A percentile compares a stretch with the other conserved stretches of the same genome.
These are phyloP conservation scores for Eristalinus aeneus DNA, from an alignment of 2,888 invertebrate species.

Conservation along the genomic window DNA sequence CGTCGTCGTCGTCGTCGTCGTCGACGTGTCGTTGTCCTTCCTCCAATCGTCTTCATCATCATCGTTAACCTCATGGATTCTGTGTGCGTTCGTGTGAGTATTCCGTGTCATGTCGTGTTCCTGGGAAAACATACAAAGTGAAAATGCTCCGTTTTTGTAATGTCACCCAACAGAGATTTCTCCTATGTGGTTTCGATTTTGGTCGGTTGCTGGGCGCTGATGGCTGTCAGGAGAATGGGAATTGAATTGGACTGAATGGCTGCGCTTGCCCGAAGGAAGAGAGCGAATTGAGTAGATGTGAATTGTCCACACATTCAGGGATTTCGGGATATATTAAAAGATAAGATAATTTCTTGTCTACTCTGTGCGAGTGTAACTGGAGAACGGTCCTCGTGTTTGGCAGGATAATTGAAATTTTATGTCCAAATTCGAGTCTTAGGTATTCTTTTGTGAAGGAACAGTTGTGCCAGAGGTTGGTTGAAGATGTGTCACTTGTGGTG, in stretches of 20 bases:
- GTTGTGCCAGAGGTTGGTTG: background rate
- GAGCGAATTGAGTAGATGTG: conserved; percentile 24
- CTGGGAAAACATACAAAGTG: background rate
- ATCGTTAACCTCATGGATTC: background rate
- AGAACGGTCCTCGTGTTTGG: conserved; percentile 41
- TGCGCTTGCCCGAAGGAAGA: conserved; percentile 11
- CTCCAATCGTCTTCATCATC: background rate
- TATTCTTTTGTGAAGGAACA: conserved; percentile 15
- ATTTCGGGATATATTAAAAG: conserved; percentile 41
- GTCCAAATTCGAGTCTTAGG: conserved; percentile 27
- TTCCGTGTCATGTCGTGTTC: background rate
- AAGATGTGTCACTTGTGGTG: conserved; percentile 15
- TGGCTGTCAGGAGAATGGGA: conserved; percentile 36
- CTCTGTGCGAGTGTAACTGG: conserved; percentile 54
- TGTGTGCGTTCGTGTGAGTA: background rate
- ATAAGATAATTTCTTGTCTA: conserved; percentile 46
- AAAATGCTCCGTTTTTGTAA: conserved; percentile 23
- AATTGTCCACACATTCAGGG: conserved; percentile 48
- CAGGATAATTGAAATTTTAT: conserved; percentile 67
- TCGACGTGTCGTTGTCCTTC: background rate
- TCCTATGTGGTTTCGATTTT: conserved; percentile 57
- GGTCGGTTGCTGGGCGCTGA: conserved; percentile 33
- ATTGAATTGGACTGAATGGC: conserved; percentile 57
- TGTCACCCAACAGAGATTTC: conserved; percentile 55
- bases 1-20: too few species aligned